Evolutionary conservation across 2,888 invertebrate species (phyloP).

Genomic region (Synergus itoensis): DNA sequence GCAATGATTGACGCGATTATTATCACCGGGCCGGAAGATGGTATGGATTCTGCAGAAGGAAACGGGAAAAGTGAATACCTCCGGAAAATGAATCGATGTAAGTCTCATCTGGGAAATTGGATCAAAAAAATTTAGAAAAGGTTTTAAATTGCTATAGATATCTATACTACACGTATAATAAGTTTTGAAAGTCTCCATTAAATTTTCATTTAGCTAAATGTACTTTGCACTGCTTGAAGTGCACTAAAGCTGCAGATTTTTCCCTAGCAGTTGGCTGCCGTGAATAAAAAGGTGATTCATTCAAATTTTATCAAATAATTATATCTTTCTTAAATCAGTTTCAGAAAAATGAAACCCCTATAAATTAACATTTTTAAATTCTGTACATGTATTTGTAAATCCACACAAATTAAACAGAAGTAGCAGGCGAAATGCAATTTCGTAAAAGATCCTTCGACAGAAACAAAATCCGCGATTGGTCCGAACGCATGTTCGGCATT

Average conservation of each 20-base stretch:
- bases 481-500: neutral
- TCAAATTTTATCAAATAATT: too few species aligned
- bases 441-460: neutral
- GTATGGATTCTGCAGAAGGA: constrained; percentile 49
- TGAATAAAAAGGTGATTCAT: too few species aligned
- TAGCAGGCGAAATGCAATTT: neutral
- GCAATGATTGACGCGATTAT: constrained; percentile 55
- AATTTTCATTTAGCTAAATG: too few species aligned
- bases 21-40: constrained; percentile 47
- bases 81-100: constrained; percentile 60
- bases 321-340: too few species aligned
- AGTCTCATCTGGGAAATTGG: constrained; percentile 42
- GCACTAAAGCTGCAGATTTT: too few species aligned
- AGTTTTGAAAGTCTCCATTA: too few species aligned
- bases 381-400: neutral
- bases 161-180: too few species aligned
- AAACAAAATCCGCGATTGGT: neutral
- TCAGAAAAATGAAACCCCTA: too few species aligned
- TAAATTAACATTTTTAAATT: neutral
- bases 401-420: neutral
- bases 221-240: too few species aligned
- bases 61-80: constrained; percentile 58
- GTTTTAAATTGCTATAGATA: neutral
- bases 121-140: neutral
- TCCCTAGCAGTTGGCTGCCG: too few species aligned